Conservation (phyloP, 2,797 vertebrate genomes). For the Lithobates sylvaticus region DNA sequence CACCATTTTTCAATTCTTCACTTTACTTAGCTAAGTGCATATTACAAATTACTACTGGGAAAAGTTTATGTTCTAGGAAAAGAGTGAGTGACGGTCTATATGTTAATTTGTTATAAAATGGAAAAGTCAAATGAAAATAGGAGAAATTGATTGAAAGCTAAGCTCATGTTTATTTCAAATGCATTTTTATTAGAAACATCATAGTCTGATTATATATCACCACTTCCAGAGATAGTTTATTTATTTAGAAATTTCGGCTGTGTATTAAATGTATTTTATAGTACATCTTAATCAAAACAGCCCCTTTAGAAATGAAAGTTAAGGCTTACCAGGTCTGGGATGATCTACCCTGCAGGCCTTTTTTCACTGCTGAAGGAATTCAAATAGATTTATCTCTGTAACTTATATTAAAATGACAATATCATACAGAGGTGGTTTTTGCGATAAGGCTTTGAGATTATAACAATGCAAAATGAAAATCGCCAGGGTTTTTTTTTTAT, state of each 20-base stretch:
- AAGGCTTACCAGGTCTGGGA: conserved; percentile 8
- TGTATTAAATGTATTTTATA: conserved; percentile 35
- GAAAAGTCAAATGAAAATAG: neutral
- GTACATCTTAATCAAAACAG: conserved; percentile 40
- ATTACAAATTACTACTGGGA: neutral
- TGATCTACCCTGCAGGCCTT: conserved; percentile 34
- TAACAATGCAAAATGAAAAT: conserved; percentile 21
- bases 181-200: conserved; percentile 20
- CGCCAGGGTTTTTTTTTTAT: neutral
- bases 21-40: neutral
- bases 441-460: conserved; percentile 29
- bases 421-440: conserved; percentile 24
- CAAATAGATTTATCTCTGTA: conserved; percentile 22
- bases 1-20: too few species aligned
- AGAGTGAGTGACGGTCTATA: neutral
- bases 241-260: conserved; percentile 33
- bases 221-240: neutral
- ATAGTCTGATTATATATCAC: conserved; percentile 32
- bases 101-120: neutral
- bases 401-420: conserved; percentile 33
- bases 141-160: neutral
- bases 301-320: conserved; percentile 37
- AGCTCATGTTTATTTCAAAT: conserved; percentile 37
- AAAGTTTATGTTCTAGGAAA: neutral
- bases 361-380: conserved; percentile 4